A percentile compares a stretch with the other conserved stretches of the same genome.
Conservation (phyloP, 1,140 invertebrate genomes). For the Cheumatopsyche charites region DNA sequence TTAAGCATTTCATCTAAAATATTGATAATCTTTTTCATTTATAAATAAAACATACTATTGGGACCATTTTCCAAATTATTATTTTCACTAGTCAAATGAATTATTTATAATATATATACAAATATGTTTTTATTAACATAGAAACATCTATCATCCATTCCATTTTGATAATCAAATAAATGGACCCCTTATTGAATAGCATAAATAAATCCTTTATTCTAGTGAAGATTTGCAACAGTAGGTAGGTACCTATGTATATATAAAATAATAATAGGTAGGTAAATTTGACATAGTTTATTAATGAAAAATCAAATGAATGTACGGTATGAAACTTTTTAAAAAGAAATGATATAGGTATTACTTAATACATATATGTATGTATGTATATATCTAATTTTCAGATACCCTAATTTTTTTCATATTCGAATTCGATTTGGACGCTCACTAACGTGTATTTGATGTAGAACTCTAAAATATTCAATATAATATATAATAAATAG, state of each 20-base stretch:
- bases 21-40: no score
- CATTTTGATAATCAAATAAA: conserved; percentile 29
- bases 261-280: neutral
- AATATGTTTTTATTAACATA: neutral
- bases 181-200: conserved; percentile 27
- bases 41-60: no score
- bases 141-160: conserved; percentile 9
- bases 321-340: no score
- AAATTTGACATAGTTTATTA: neutral
- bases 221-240: neutral
- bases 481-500: conserved; percentile 17
- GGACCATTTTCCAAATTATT: no score
- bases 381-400: conserved; percentile 12
- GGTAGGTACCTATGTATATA: neutral
- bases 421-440: conserved; percentile 36
- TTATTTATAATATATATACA: no score
- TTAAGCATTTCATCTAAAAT: no score
- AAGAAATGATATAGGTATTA: neutral
- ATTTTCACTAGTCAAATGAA: no score
- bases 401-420: conserved; percentile 23
- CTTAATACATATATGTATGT: neutral
- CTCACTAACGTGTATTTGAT: conserved; percentile 23
- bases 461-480: conserved; percentile 26
- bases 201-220: neutral
- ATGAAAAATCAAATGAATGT: neutral